A percentile compares a stretch with the other conserved stretches of the same genome.
Conservation (phyloP, 2,888 invertebrate genomes). For the Branchellion lobata region DNA sequence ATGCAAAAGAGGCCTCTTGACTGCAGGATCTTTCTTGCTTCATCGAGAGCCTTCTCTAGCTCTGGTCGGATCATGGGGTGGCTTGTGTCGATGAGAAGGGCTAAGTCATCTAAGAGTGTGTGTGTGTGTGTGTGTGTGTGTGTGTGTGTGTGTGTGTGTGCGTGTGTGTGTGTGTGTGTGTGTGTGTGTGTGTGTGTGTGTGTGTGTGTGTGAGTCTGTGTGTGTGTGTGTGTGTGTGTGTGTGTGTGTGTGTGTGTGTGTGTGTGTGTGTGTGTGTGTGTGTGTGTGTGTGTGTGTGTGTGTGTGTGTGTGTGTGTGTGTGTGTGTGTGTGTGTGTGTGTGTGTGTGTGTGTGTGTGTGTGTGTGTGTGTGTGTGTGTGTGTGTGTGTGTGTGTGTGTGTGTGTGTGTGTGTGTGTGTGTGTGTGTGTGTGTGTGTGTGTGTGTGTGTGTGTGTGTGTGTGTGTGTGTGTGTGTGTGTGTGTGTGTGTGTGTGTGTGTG, state of each 20-base stretch:
- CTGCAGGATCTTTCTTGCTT: constrained; percentile 51
- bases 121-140: neutral
- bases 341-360: constrained; percentile 20
- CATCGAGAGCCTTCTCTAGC: constrained; percentile 51
- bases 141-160: constrained; percentile 6
- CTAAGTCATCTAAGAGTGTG: constrained; percentile 51
- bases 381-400: constrained; percentile 20
- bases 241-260: neutral
- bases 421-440: neutral
- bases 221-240: neutral
- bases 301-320: constrained; percentile 46
- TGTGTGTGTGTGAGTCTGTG: neutral
- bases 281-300: constrained; percentile 24
- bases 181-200: constrained; percentile 7
- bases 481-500: constrained; percentile 23
- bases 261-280: constrained; percentile 13
- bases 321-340: constrained; percentile 29
- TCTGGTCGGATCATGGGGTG: constrained; percentile 53
- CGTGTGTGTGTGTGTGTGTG: neutral
- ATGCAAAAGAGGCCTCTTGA: constrained; percentile 51
- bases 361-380: constrained; percentile 17
- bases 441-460: constrained; percentile 16
- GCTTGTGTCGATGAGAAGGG: constrained; percentile 53
- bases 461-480: constrained; percentile 23
- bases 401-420: constrained; percentile 23